These are phyloP conservation scores for Clupea harengus DNA, from an alignment of 2,113 vertebrate species.

Conservation along the genomic window DNA sequence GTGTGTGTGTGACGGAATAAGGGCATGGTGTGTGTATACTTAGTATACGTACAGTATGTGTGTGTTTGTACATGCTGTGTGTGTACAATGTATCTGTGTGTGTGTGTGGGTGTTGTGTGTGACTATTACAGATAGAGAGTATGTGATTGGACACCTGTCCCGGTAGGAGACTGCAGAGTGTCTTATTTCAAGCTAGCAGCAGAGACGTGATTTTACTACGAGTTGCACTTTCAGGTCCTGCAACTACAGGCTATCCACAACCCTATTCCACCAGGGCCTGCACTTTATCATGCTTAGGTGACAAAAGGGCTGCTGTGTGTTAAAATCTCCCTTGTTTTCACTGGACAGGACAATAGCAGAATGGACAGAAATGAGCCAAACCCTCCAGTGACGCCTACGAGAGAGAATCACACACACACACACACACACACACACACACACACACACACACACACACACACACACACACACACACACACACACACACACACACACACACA, in stretches of 20 bases:
- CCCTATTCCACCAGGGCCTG: background rate
- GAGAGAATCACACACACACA: conserved; percentile 5
- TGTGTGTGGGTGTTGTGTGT: background rate
- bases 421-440: background rate
- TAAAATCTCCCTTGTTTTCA: background rate
- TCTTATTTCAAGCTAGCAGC: conserved; percentile 6
- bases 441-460: conserved; percentile 1
- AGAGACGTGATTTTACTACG: conserved; percentile 7
- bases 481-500: background rate
- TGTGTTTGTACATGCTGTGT: background rate
- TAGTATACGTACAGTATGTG: background rate
- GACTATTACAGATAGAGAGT: background rate
- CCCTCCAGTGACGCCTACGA: background rate
- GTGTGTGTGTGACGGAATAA: background rate
- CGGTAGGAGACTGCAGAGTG: background rate
- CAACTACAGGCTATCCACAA: background rate
- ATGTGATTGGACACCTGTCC: background rate
- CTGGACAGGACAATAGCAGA: background rate
- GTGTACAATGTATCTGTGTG: background rate
- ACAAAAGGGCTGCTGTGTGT: background rate
- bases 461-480: background rate
- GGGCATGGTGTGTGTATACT: too few relatives aligned
- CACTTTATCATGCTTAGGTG: background rate
- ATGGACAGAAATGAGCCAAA: background rate
- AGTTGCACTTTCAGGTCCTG: background rate